Base-by-base conservation (phyloP, 2,113 vertebrate genomes). In the Aptenodytes patagonicus region DNA sequence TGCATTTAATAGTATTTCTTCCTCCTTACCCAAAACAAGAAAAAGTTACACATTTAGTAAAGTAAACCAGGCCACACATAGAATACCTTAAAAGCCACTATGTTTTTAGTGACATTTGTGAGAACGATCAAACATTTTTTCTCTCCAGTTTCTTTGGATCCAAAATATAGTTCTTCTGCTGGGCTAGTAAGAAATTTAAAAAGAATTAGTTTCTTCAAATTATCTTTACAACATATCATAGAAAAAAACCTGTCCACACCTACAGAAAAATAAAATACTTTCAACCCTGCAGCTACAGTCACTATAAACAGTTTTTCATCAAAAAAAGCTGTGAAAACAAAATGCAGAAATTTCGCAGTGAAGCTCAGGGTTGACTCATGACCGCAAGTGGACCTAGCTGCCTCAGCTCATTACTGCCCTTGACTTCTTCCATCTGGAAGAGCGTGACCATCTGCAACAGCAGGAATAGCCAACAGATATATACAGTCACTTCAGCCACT, bases 81-180 rank as follows among this genome's bases (percentile, higher is more conserved):
- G 71, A 90, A 79, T 65, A 95, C 99, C 99, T 99, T 99, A 98
- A 99, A 99, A 84, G 99, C 99, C 94, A 99, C 99, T 81, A 98
- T 95, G n/a, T 99, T 99, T 98, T 99, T 99, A 94, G 99, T 99
- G 93, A 99, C 97, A 22, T 99, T 99, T 98, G 98, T 99, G 83
- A 99, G 98, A 91, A 99, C 97, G 97, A 99, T 99, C 94, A 99
- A 98, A 95, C 99, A 98, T 97, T 99, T 99, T 95, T 98, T 99
- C 96, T 99, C 99, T 97, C 98, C 98, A 3, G 97, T 98, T 87
- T 99, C 99, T 95, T 98, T 98, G 76, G 98, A 99, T 88, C 99
- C 99, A 97, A 99, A 99, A 98, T 98, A 98, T 1, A 99, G 98
- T 93, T 99, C 99, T 96, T 99, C 99, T 40, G 99, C 98, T n/a